phyloP scores from a whole-genome alignment of 2,888 invertebrate species.

The Callosobruchus maculatus region DNA sequence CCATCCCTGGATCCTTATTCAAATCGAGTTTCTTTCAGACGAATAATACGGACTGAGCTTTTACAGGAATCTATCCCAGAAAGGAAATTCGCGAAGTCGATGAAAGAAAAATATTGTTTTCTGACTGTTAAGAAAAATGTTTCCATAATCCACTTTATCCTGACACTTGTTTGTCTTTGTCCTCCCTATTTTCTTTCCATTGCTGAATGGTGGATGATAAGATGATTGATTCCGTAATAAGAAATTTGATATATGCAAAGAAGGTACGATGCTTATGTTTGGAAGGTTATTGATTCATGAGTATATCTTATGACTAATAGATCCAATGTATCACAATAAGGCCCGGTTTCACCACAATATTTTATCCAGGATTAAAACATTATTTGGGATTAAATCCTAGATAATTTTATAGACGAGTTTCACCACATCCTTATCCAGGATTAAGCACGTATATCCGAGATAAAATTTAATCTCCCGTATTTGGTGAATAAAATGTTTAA shows the following conservation, averaged over 20 bases:
- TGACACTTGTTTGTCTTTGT: slow-evolving; percentile 32
- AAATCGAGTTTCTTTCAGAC: slow-evolving; percentile 35
- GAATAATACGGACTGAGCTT: slow-evolving; percentile 31
- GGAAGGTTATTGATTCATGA: too few relatives aligned
- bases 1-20: slow-evolving; percentile 34
- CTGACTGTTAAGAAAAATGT: slow-evolving; percentile 29
- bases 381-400: too few relatives aligned
- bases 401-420: too few relatives aligned
- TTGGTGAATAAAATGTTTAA: too few relatives aligned
- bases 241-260: not conserved
- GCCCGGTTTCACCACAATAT: too few relatives aligned
- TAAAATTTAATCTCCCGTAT: too few relatives aligned
- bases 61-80: slow-evolving; percentile 35
- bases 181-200: slow-evolving; percentile 19
- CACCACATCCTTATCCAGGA: too few relatives aligned
- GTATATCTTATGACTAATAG: too few relatives aligned
- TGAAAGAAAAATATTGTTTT: slow-evolving; percentile 47
- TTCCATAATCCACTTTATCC: slow-evolving; percentile 24
- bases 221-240: not conserved
- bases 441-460: too few relatives aligned
- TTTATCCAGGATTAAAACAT: too few relatives aligned
- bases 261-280: too few relatives aligned
- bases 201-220: not conserved
- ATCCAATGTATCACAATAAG: too few relatives aligned
- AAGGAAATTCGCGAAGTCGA: slow-evolving; percentile 35